Percentiles rank a stretch among this genome's conserved stretches.
phyloP scores from a whole-genome alignment of 1,140 invertebrate genomes.

The Chlorops oryzae region DNA sequence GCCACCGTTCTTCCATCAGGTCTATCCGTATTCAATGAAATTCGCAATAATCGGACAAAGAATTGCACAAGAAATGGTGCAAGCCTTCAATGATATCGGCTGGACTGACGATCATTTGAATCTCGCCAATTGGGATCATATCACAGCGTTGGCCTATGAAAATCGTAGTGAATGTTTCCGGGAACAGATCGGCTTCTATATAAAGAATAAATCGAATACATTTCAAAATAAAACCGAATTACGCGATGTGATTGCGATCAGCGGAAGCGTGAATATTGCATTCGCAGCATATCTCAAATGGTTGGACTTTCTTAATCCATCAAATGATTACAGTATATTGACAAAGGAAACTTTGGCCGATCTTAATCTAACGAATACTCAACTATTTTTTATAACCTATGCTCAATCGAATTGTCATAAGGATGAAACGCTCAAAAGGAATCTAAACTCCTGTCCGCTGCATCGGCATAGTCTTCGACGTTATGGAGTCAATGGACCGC shows the following conservation, averaged over 20 bases:
- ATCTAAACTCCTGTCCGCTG: constrained; percentile 53
- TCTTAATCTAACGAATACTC: constrained; percentile 45
- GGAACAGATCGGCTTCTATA: constrained; percentile 69
- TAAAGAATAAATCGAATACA: constrained; percentile 24
- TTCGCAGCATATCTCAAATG: constrained; percentile 52
- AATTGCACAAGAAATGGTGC: constrained; percentile 86
- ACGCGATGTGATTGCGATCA: constrained; percentile 64
- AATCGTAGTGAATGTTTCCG: constrained; percentile 81
- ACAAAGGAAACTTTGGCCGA: constrained; percentile 32
- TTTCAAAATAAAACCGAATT: constrained; percentile 58
- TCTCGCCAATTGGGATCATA: constrained; percentile 84
- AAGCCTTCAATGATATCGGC: constrained; percentile 93
- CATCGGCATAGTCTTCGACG: constrained; percentile 27
- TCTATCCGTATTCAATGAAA: constrained; percentile 82
- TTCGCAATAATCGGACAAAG: constrained; percentile 92
- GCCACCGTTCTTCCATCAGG: constrained; percentile 83
- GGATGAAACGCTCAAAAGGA: not conserved
- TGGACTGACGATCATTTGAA: constrained; percentile 71
- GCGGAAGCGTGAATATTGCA: constrained; percentile 56
- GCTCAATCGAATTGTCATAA: constrained; percentile 51
- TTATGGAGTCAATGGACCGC: constrained; percentile 28
- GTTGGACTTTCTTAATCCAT: constrained; percentile 29
- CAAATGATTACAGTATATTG: constrained; percentile 27
- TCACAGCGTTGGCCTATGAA: constrained; percentile 82
- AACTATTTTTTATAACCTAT: constrained; percentile 68